Conservation (phyloP, 2,797 vertebrate genomes). For the Cynodonichthys magdalenae region DNA sequence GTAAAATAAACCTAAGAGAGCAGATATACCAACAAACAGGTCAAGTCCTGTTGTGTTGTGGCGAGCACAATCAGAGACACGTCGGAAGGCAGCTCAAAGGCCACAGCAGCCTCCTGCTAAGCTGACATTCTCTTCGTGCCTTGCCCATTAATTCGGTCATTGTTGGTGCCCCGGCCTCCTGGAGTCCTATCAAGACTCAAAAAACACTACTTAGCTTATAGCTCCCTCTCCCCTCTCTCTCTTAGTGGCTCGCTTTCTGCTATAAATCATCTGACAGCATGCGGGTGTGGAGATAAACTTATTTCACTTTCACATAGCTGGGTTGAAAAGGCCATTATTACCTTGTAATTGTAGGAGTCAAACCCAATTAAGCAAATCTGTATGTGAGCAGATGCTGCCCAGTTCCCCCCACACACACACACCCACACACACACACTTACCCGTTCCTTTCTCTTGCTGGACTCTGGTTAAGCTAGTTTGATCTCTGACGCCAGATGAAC, state of each 20-base stretch:
- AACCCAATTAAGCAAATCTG: constrained; percentile 88
- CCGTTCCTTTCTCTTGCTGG: constrained; percentile 61
- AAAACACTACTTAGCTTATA: constrained; percentile 85
- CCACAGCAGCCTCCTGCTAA: constrained; percentile 73
- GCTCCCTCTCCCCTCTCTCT: constrained; percentile 57
- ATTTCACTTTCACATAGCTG: constrained; percentile 65
- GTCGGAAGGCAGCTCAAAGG: constrained; percentile 79
- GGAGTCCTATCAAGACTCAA: constrained; percentile 84
- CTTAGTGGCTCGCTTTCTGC: constrained; percentile 39
- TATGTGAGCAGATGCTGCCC: constrained; percentile 83
- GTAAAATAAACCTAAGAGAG: constrained; percentile 53
- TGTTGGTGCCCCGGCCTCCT: constrained; percentile 82
- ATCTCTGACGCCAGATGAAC: constrained; percentile 49
- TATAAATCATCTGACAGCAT: constrained; percentile 70
- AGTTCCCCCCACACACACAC: constrained; percentile 17
- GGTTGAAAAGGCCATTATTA: constrained; percentile 78
- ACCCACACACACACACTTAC: constrained; percentile 31
- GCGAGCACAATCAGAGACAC: constrained; percentile 74
- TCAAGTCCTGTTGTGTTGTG: constrained; percentile 69
- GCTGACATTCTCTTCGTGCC: constrained; percentile 85
- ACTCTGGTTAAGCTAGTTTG: constrained; percentile 49
- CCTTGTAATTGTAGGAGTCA: constrained; percentile 82
- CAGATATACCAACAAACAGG: constrained; percentile 72
- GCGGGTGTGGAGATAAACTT: constrained; percentile 64
- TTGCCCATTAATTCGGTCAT: constrained; percentile 85